phyloP scores from a whole-genome alignment of 2,888 invertebrate genomes.

The Tachina grossa region DNA sequence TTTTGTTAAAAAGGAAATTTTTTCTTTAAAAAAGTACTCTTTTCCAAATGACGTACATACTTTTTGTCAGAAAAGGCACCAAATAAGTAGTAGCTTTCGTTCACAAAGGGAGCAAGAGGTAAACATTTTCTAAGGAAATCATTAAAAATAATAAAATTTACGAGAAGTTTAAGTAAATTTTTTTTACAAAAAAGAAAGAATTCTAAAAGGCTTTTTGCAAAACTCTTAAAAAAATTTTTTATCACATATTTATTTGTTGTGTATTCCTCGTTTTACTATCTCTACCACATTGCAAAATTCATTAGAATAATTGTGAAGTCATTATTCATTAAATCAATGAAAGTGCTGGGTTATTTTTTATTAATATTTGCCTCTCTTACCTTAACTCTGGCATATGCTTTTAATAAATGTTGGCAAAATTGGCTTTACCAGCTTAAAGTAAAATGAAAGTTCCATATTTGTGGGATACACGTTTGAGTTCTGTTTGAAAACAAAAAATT shows the following conservation, averaged over 20 bases:
- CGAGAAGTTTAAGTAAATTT: not conserved
- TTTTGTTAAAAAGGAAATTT: too few species aligned
- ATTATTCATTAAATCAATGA: slow-evolving; percentile 50
- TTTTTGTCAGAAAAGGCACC: not conserved
- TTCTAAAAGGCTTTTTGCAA: too few species aligned
- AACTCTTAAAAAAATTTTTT: too few species aligned
- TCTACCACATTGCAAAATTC: slow-evolving; percentile 35
- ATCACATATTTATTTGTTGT: slow-evolving; percentile 5
- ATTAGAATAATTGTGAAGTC: slow-evolving; percentile 51
- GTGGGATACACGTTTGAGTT: slow-evolving; percentile 1
- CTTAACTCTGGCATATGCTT: not conserved
- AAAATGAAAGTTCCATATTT: slow-evolving; percentile 26
- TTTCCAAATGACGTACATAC: too few species aligned
- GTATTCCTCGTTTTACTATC: not conserved
- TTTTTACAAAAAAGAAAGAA: not conserved
- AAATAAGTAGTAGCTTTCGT: not conserved
- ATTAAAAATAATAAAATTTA: too few species aligned
- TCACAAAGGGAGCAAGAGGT: not conserved
- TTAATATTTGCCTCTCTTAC: slow-evolving; percentile 12
- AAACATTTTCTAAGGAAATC: not conserved
- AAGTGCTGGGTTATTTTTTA: slow-evolving; percentile 32
- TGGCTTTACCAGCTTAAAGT: slow-evolving; percentile 34
- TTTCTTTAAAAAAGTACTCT: too few species aligned
- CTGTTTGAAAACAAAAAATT: not conserved
- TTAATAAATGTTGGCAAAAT: slow-evolving; percentile 1